Base-by-base conservation (phyloP, 2,797 vertebrate species). In the Thaleichthys pacificus region DNA sequence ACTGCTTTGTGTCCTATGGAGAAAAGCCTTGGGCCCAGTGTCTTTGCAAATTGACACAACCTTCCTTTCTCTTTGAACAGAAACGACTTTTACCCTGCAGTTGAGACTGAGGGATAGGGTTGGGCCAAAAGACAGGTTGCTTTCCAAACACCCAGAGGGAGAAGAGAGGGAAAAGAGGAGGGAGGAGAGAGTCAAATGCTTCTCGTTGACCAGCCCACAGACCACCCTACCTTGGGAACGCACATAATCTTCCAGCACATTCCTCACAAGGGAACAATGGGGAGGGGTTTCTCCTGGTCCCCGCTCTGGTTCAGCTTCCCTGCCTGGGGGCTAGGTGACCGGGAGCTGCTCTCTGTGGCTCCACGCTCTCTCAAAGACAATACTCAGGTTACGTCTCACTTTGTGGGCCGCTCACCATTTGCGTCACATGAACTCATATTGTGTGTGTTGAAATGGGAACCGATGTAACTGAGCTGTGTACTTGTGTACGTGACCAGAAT, bases 211-310 rank as follows among this genome's bases (percentile, higher is more conserved):
- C 42, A 47, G 42, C 54, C 38, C 67, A 24, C 21, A 66, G 56
- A 70, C 68, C 73, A 75, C 68, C 68, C 42, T 57, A 66, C 62
- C 32, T 21, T 75, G 73, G 73, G 73, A 70, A 70, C 61, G 35
- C 1, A 70, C 60, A 35, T 51, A 61, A 75, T 70, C 68, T 62
- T 30, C 64, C 12, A 9, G 11, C 14, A 12, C 68, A 66, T 70
- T 75, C 63, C 63, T 75, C 24, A 38, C 38, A 35, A 54, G 17
- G 12, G 68, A 42, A 71, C 62, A 75, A 70, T 66, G 5, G 64
- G 64, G 61, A 49, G 35, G 35, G 24, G 56, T 54, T 61, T 54
- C 35, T 66, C 11, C 51, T n/a, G 51, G 51, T 56, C 19, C 19
- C 51, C 51, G 19, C 19, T 5, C 19, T 49, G 21, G 22, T 65